These are phyloP conservation scores for Terebella lapidaria DNA, from an alignment of 2,888 invertebrate genomes.

Conservation along the genomic window DNA sequence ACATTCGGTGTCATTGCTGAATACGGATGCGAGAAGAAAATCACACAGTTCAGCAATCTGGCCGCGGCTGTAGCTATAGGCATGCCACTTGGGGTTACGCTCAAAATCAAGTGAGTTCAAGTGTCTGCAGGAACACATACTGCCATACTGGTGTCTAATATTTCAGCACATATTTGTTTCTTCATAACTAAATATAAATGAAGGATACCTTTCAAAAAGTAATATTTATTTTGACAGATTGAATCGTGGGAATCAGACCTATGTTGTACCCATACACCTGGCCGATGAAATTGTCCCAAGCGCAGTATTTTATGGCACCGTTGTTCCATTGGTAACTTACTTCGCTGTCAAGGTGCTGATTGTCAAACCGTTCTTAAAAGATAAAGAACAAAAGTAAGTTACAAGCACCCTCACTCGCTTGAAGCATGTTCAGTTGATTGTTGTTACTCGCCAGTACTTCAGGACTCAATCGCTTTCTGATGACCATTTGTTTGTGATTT, in stretches of 20 bases:
- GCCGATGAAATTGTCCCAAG: slow-evolving; percentile 86
- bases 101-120: slow-evolving; percentile 75
- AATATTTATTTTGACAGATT: slow-evolving; percentile 65
- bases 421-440: neutral
- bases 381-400: slow-evolving; percentile 64
- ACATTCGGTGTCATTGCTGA: slow-evolving; percentile 72
- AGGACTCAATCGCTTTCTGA: neutral
- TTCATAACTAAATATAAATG: too few species aligned
- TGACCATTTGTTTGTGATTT: slow-evolving; percentile 9
- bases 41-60: slow-evolving; percentile 82
- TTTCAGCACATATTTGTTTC: neutral
- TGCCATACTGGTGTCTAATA: neutral
- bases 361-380: slow-evolving; percentile 67
- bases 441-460: neutral
- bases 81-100: slow-evolving; percentile 78
- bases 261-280: slow-evolving; percentile 81
- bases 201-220: too few species aligned
- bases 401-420: neutral
- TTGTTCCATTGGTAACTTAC: slow-evolving; percentile 69
- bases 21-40: slow-evolving; percentile 87
- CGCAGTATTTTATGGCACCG: slow-evolving; percentile 87
- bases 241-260: slow-evolving; percentile 79
- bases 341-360: slow-evolving; percentile 76
- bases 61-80: slow-evolving; percentile 81
- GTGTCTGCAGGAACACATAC: neutral